Conservation (phyloP, 2,113 vertebrate genomes). For the Pseudonaja textilis region DNA sequence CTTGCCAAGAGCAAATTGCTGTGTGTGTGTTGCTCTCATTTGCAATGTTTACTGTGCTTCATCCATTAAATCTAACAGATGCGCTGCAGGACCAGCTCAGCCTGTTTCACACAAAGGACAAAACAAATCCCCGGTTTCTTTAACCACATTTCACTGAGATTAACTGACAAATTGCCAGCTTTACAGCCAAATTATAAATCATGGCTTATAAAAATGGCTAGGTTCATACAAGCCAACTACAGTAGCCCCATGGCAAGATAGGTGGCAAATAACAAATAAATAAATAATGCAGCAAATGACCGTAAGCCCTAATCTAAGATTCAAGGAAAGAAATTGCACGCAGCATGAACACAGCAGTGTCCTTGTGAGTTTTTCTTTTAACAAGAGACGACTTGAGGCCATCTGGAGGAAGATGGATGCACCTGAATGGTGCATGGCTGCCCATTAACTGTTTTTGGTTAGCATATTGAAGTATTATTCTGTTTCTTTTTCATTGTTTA, state of each 20-base stretch:
- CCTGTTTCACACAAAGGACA: not conserved
- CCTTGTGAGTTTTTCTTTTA: not conserved
- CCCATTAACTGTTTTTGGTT: not conserved
- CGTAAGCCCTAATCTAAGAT: not conserved
- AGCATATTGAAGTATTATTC: not conserved
- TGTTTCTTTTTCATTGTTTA: not conserved
- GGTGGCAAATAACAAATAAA: not conserved
- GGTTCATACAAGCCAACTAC: not conserved
- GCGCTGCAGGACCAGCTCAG: not conserved
- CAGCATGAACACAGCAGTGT: not conserved
- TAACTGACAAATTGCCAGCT: not conserved
- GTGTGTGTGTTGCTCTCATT: rapidly evolving
- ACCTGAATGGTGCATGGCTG: not conserved
- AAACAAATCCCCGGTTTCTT: not conserved
- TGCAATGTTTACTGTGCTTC: not conserved
- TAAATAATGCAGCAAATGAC: not conserved
- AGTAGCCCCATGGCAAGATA: not conserved
- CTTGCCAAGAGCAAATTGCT: not conserved
- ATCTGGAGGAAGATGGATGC: not conserved
- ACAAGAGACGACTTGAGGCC: not conserved
- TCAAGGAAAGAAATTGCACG: not conserved
- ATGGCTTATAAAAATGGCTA: not conserved
- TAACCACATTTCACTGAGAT: not conserved
- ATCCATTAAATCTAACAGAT: not conserved
- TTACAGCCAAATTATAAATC: not conserved